Conservation (phyloP, 2,888 invertebrate genomes). For the Synanthedon tipuliformis region DNA sequence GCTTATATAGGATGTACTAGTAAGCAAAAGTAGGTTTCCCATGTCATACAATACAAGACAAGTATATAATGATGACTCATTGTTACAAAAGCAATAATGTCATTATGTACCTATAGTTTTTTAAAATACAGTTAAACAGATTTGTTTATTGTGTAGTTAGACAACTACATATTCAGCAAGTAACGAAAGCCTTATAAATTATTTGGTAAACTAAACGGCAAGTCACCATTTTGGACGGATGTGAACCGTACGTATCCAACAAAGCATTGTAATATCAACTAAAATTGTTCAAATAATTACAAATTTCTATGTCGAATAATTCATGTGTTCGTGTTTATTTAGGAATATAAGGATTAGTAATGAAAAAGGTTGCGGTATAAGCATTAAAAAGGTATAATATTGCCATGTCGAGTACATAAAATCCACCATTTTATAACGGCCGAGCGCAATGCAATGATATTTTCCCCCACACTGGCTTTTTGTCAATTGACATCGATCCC, state of each 20-base stretch:
- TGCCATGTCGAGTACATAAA: conserved; percentile 41
- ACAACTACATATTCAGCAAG: background rate
- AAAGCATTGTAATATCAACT: conserved; percentile 49
- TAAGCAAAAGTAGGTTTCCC: too few relatives aligned
- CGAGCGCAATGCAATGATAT: conserved; percentile 62
- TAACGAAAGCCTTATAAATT: background rate
- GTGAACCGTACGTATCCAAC: conserved; percentile 51
- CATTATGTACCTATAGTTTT: too few relatives aligned
- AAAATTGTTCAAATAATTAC: conserved; percentile 6
- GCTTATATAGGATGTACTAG: too few relatives aligned
- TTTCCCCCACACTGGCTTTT: conserved; percentile 65
- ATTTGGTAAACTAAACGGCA: conserved; percentile 38
- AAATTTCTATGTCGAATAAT: conserved; percentile 18
- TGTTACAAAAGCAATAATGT: too few relatives aligned
- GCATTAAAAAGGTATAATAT: conserved; percentile 40
- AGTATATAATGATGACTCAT: too few relatives aligned
- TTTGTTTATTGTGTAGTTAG: too few relatives aligned
- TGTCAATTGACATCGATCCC: conserved; percentile 78
- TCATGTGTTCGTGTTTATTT: conserved; percentile 19
- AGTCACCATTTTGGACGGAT: conserved; percentile 77
- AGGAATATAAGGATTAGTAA: conserved; percentile 14
- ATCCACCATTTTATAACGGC: conserved; percentile 71
- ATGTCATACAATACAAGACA: too few relatives aligned
- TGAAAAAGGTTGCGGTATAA: conserved; percentile 20
- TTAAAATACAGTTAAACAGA: too few relatives aligned